Conservation (phyloP, 2,797 vertebrate species). For the Psittacula echo region DNA sequence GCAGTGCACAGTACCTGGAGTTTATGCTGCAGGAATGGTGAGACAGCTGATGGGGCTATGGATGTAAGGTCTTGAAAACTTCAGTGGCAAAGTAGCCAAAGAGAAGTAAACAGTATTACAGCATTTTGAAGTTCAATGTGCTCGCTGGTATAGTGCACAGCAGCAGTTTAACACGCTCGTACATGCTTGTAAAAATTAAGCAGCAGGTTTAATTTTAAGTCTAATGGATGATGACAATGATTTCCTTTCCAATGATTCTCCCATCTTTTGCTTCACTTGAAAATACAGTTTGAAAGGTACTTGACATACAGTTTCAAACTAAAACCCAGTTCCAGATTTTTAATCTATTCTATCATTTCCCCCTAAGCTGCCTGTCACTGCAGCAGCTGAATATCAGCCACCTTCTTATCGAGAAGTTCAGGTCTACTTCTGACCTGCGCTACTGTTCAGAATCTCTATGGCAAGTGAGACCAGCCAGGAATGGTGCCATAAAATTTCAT, state of each 20-base stretch:
- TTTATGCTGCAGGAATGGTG: not conserved
- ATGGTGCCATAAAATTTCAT: constrained; percentile 28
- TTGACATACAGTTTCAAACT: constrained; percentile 9
- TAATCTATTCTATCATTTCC: not conserved
- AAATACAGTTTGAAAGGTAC: constrained; percentile 29
- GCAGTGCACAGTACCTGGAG: not conserved
- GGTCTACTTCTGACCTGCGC: not conserved
- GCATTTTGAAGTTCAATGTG: not conserved
- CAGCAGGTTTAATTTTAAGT: constrained; percentile 14
- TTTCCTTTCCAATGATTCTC: constrained; percentile 20
- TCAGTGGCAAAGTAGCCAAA: not conserved
- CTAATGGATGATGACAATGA: constrained; percentile 32
- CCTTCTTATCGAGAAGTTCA: not conserved
- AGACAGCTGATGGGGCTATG: not conserved
- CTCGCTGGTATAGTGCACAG: not conserved
- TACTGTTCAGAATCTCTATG: not conserved
- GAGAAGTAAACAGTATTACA: not conserved
- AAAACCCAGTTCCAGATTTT: not conserved
- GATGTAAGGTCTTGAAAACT: not conserved
- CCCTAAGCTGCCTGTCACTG: not conserved
- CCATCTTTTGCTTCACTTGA: constrained; percentile 17
- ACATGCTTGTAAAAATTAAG: constrained; percentile 4
- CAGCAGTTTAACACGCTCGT: not conserved
- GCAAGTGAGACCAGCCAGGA: not conserved
- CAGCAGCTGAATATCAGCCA: not conserved